These are phyloP conservation scores for Nixonia krombeini DNA, from an alignment of 1,140 invertebrate species.

Conservation along the genomic window DNA sequence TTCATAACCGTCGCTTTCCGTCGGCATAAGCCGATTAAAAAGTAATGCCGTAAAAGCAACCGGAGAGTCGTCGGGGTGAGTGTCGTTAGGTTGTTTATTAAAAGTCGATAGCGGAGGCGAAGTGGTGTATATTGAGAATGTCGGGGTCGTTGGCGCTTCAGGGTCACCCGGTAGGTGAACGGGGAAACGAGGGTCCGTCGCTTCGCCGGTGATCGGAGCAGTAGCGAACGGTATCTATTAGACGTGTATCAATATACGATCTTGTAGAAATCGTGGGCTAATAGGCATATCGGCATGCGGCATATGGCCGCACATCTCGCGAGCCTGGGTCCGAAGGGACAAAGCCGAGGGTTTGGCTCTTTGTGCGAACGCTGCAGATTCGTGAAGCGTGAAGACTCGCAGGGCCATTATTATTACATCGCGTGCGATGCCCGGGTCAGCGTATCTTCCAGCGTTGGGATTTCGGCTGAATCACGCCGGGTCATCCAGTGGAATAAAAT, in stretches of 20 bases:
- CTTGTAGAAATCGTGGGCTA: conserved; percentile 56
- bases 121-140: no score
- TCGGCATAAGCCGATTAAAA: no score
- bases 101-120: no score
- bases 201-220: conserved; percentile 45
- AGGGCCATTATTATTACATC: conserved; percentile 46
- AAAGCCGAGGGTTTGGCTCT: conserved; percentile 30
- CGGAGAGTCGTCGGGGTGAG: no score
- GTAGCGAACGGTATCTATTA: conserved; percentile 60
- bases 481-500: no score
- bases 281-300: conserved; percentile 56
- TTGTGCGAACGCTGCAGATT: conserved; percentile 50
- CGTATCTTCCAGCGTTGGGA: no score
- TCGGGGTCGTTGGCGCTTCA: conserved; percentile 41
- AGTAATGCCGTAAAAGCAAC: no score
- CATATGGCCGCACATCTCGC: conserved; percentile 49
- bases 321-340: neutral
- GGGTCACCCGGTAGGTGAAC: conserved; percentile 19
- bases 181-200: conserved; percentile 26
- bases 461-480: no score
- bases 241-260: conserved; percentile 62
- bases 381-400: conserved; percentile 52
- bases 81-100: no score
- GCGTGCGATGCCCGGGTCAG: no score
- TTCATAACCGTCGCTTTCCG: no score